Base-by-base conservation (phyloP, 2,888 invertebrate genomes). In the Aproaerema taeniolella region DNA sequence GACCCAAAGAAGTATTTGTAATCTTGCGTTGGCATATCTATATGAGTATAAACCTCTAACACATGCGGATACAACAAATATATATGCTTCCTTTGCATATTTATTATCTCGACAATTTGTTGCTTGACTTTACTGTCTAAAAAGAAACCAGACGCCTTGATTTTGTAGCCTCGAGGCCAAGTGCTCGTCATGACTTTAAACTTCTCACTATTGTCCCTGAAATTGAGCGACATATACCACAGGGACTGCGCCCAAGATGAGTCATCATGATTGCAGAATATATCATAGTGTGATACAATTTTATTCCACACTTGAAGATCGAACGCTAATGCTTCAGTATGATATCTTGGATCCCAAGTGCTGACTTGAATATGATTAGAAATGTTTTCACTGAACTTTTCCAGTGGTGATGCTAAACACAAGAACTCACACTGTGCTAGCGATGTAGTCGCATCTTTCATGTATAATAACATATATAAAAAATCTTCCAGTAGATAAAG, bases 261-360 rank as follows among this genome's bases (percentile, higher is more conserved):
- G 39, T 77, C 76, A 25, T 77, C 73, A 7, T 71, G 37, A 3
- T 42, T 38, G 52, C 76, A 79, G 47, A 70, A 78, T 2, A 69
- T 32, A 34, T 69, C 61, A 45, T 71, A 77, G 52, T 75, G 63
- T 7, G 66, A 55, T n/a, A 61, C 55, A 31, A 79, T 70, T 24
- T 47, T 64, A 36, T 65, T 66, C 78, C 78, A 78, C 17, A 59
- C 51, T 2, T 51, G 39, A 1, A 48, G 26, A 49, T 70, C 69
- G 42, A 78, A 69, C 2, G 60, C 71, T 15, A 78, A 31, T n/a
- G 65, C 61, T 31, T 51, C 56, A 1, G 67, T 61, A 49, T 71
- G 58, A 13, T 54, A 20, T 24, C 43, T 49, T 1, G 71, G 65
- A 28, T 71, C 52, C 70, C 30, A 30, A 12, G 12, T 11, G 3